Base-by-base conservation (phyloP, 2,797 vertebrate species). In the Hippopotamyrus pictus region DNA sequence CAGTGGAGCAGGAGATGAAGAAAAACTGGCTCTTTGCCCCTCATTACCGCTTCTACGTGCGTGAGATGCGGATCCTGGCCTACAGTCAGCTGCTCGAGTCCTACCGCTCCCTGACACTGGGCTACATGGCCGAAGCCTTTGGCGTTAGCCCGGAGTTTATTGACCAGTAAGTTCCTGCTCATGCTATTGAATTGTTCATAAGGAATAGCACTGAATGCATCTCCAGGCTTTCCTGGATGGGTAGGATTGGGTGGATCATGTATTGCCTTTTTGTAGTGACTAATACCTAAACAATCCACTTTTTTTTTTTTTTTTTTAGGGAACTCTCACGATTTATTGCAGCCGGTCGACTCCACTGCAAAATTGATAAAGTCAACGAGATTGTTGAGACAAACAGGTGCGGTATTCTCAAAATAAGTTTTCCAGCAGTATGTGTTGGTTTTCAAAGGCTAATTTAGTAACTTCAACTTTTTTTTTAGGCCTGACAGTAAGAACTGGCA, bases 401-500 rank as follows among this genome's bases (percentile, higher is more conserved):
- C 93, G 17, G 12, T 22, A 11, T 86, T 85, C 44, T 25, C 22
- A 25, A 25, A n/a, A n/a, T n/a, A n/a, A n/a, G n/a, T 76, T 76
- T 17, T 76, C 29, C 69, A 76, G 29, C 65, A 41, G 69, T 41
- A 41, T 37, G 33, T 76, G 69, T 76, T 76, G 69, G 69, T 76
- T 19, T 76, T 37, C 14, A 76, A 76, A 76, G 69, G 69, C 69
- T 76, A 76, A 76, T 76, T 76, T 41, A 76, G 29, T 76, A 76
- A 3, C 50, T 14, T 6, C n/a, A 7, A 22, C 57, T 57, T 3
- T 76, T 86, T 57, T n/a, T 82, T 7, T 86, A 99, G 98, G 95
- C 98, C 99, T 3, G 99, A 99, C 90, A 99, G 98, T 95, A 99
- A 99, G 97, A 99, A 99, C 93, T 99, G 99, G 99, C 99, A 99